These are phyloP conservation scores for Salarias fasciatus DNA, from an alignment of 2,797 vertebrate genomes.

Conservation along the genomic window DNA sequence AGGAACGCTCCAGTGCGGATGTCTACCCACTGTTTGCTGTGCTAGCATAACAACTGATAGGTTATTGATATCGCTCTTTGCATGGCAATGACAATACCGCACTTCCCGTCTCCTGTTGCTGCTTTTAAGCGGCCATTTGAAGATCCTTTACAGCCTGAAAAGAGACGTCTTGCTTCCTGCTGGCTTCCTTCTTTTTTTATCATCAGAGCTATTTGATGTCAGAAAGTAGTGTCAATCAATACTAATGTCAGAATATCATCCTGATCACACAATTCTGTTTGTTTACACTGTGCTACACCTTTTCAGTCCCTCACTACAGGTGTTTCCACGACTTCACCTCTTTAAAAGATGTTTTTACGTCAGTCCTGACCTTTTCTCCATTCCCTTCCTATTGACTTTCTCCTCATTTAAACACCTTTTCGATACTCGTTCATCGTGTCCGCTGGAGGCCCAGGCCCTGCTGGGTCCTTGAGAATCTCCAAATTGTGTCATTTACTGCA, in stretches of 20 bases:
- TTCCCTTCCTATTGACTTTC: background rate
- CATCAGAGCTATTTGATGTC: background rate
- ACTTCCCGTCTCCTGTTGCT: background rate
- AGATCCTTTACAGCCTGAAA: background rate
- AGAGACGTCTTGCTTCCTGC: background rate
- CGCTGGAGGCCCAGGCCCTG: too few species aligned
- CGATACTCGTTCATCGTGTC: background rate
- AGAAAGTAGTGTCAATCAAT: background rate
- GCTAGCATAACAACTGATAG: slow-evolving; percentile 54
- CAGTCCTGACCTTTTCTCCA: background rate
- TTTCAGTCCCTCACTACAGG: too few species aligned
- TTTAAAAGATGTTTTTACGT: too few species aligned
- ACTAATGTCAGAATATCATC: background rate
- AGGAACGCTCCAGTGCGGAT: slow-evolving; percentile 54
- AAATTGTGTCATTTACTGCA: too few species aligned
- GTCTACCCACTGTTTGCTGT: slow-evolving; percentile 56
- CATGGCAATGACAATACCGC: slow-evolving; percentile 26
- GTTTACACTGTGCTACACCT: too few species aligned
- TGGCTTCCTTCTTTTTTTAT: too few species aligned
- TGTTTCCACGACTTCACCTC: too few species aligned
- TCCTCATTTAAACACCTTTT: background rate
- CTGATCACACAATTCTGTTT: background rate
- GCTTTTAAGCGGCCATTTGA: background rate
- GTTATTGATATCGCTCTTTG: slow-evolving; percentile 58
- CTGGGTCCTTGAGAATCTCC: too few species aligned